Evolutionary conservation across 2,113 vertebrate genomes (phyloP).

Genomic region (Chunga burmeisteri): DNA sequence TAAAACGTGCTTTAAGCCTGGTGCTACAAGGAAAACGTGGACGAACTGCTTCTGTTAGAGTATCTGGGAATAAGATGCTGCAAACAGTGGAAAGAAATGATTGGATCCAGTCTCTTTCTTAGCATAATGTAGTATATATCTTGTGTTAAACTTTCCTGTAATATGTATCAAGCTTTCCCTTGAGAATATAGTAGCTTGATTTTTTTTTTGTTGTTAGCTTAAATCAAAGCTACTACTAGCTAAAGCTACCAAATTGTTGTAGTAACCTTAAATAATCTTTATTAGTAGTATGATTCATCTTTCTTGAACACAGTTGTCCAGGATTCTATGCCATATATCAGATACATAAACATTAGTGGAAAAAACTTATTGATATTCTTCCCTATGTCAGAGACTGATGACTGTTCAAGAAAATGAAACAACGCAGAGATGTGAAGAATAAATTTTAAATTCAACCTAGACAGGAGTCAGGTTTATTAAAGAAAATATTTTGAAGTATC

Average conservation of each 20-base stretch:
- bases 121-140: not conserved
- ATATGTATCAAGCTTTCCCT: not conserved
- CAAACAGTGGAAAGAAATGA: not conserved
- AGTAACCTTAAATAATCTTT: not conserved
- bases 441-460: not conserved
- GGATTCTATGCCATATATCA: not conserved
- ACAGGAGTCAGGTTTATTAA: not conserved
- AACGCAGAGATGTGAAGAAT: not conserved
- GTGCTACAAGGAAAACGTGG: not conserved
- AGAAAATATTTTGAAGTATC: not conserved
- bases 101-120: not conserved
- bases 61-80: not conserved
- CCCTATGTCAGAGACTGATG: not conserved
- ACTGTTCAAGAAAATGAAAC: not conserved
- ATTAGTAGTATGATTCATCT: not conserved
- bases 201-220: not conserved
- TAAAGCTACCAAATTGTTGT: not conserved
- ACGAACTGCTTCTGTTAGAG: not conserved
- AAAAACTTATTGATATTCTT: not conserved
- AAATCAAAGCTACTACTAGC: not conserved
- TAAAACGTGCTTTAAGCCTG: not conserved
- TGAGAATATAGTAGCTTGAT: not conserved
- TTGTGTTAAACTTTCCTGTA: not conserved
- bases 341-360: not conserved
- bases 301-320: not conserved